A percentile compares a stretch with the other conserved stretches of the same genome.
Conservation (phyloP, 2,113 vertebrate species). For the Chaenocephalus aceratus region DNA sequence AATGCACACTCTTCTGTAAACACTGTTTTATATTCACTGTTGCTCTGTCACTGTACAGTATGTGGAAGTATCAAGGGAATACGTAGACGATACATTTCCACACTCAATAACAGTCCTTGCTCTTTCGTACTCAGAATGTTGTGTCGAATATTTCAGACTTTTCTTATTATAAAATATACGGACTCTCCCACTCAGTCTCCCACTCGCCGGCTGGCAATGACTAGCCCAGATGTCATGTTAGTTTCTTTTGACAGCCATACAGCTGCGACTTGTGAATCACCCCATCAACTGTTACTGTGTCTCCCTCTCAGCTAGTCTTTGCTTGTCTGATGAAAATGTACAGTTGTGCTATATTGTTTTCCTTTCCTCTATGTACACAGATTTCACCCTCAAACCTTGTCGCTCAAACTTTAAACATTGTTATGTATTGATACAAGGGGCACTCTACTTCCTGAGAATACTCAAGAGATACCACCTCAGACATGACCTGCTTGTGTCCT, state of each 20-base stretch:
- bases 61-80: conserved; percentile 38
- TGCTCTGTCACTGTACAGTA: conserved; percentile 11
- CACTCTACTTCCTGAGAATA: not conserved
- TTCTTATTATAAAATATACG: not conserved
- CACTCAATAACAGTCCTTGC: not conserved
- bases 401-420: no score
- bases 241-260: conserved; percentile 13
- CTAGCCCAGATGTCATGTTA: conserved; percentile 12
- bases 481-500: no score
- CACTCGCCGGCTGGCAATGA: not conserved
- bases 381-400: not conserved
- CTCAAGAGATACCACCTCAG: no score
- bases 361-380: not conserved
- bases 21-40: conserved; percentile 50
- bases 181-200: not conserved
- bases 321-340: not conserved
- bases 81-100: not conserved
- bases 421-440: not conserved
- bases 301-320: not conserved
- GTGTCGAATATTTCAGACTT: conserved; percentile 25
- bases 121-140: conserved; percentile 5
- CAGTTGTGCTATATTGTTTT: not conserved
- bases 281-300: not conserved
- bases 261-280: not conserved
- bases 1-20: conserved; percentile 19